Percentiles rank a stretch among this genome's conserved stretches.
Conservation (phyloP, 2,888 invertebrate genomes). For the Anticlea derivata region DNA sequence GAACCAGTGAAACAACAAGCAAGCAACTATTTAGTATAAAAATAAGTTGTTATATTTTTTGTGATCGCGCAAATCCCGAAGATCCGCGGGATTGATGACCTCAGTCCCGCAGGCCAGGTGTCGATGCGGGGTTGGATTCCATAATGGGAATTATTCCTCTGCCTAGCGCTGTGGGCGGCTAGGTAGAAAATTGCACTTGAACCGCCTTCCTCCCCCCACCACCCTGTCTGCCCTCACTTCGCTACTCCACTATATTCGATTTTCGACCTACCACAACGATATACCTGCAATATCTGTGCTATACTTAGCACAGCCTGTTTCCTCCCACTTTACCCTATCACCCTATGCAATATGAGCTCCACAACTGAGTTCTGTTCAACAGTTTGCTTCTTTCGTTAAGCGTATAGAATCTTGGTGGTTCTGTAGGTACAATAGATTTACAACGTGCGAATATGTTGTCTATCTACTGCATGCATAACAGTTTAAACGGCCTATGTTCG, state of each 20-base stretch:
- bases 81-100: no score
- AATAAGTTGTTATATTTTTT: no score
- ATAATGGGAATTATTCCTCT: slow-evolving; percentile 46
- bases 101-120: no score
- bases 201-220: slow-evolving; percentile 48
- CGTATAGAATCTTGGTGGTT: not conserved
- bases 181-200: slow-evolving; percentile 72
- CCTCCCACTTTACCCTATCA: not conserved
- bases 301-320: not conserved
- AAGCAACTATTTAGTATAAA: no score
- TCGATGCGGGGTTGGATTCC: no score
- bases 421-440: no score
- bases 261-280: slow-evolving; percentile 54
- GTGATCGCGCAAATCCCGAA: no score
- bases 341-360: not conserved
- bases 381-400: not conserved
- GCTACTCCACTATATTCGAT: slow-evolving; percentile 53
- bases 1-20: no score
- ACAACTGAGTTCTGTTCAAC: not conserved
- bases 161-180: slow-evolving; percentile 47
- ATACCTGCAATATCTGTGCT: slow-evolving; percentile 26
- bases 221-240: slow-evolving; percentile 48
- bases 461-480: no score
- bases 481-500: no score
- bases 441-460: no score